Evolutionary conservation across 2,888 invertebrate species (phyloP).

Genomic region (Nephrotoma flavescens): DNA sequence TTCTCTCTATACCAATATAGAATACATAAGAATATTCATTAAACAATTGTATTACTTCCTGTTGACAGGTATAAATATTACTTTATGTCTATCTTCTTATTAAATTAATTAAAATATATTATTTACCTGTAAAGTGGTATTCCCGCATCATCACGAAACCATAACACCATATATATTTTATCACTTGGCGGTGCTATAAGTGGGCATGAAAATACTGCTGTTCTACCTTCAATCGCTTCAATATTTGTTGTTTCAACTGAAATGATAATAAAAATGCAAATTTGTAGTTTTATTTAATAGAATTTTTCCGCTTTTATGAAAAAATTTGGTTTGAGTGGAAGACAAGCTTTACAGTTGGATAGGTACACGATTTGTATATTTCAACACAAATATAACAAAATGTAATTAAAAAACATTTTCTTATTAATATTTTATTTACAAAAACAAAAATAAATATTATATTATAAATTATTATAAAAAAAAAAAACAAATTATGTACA

Average conservation of each 20-base stretch:
- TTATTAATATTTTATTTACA: background rate
- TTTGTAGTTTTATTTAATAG: background rate
- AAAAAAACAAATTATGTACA: too few species aligned
- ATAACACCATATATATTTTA: constrained; percentile 50
- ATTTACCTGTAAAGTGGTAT: constrained; percentile 50
- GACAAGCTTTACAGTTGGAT: background rate
- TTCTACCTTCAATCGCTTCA: constrained; percentile 47
- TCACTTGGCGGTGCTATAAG: constrained; percentile 46
- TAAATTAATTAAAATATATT: background rate
- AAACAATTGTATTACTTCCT: background rate
- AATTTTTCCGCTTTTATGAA: background rate
- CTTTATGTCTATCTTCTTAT: too few species aligned
- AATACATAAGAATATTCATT: background rate
- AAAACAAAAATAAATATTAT: background rate
- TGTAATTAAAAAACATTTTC: background rate
- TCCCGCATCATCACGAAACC: constrained; percentile 48
- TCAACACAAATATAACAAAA: background rate
- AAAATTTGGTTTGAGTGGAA: background rate
- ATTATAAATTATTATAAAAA: too few species aligned
- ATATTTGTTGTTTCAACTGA: constrained; percentile 40
- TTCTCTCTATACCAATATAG: background rate
- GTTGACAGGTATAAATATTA: background rate
- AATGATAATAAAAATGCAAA: constrained; percentile 19
- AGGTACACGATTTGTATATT: background rate
- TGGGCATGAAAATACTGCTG: constrained; percentile 49